Evolutionary conservation across 2,888 invertebrate species (phyloP).

Genomic region (Dascillus cervinus): DNA sequence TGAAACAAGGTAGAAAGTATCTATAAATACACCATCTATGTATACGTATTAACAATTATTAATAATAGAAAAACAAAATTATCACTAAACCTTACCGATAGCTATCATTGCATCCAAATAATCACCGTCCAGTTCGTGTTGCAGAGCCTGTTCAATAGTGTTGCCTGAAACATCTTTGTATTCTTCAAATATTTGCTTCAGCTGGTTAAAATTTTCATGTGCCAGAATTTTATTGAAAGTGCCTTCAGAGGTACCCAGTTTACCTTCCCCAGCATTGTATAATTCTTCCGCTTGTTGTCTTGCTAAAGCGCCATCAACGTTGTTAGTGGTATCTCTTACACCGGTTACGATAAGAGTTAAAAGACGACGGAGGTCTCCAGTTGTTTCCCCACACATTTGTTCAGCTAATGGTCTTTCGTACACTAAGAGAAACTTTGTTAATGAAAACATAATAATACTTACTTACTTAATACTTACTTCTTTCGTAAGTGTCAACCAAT

Average conservation of each 20-base stretch:
- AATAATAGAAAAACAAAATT: background rate
- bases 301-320: slow-evolving; percentile 58
- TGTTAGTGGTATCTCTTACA: slow-evolving; percentile 55
- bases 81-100: slow-evolving; percentile 47
- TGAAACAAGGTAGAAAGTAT: slow-evolving; percentile 41
- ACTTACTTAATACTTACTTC: slow-evolving; percentile 41
- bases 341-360: slow-evolving; percentile 66
- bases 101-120: slow-evolving; percentile 61
- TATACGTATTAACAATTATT: background rate
- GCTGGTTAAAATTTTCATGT: slow-evolving; percentile 66
- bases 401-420: slow-evolving; percentile 62
- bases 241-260: slow-evolving; percentile 67
- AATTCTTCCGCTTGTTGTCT: slow-evolving; percentile 62
- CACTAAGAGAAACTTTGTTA: slow-evolving; percentile 48
- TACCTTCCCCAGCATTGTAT: slow-evolving; percentile 62
- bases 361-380: slow-evolving; percentile 69
- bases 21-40: background rate
- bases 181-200: slow-evolving; percentile 61
- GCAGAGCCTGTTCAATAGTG: slow-evolving; percentile 66
- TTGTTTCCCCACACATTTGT: slow-evolving; percentile 69
- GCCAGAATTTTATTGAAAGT: slow-evolving; percentile 65
- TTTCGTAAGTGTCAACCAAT: slow-evolving; percentile 57
- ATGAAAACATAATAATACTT: background rate
- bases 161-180: slow-evolving; percentile 66
- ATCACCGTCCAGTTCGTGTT: slow-evolving; percentile 59